These are phyloP conservation scores for Apamea anceps DNA, from an alignment of 2,888 invertebrate species.

Conservation along the genomic window DNA sequence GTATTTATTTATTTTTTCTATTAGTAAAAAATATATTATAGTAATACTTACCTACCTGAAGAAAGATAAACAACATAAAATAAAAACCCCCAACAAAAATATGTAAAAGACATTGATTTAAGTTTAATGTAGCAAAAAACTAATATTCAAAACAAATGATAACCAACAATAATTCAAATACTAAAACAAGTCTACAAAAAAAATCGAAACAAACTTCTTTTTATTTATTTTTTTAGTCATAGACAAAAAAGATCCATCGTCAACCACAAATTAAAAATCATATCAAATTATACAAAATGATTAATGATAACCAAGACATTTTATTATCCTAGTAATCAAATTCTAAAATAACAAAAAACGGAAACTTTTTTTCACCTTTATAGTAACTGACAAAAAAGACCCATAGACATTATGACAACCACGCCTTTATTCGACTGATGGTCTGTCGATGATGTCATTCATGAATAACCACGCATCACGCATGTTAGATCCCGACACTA, in stretches of 20 bases:
- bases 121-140: background rate
- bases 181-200: background rate
- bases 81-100: background rate
- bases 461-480: constrained; percentile 48
- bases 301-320: constrained; percentile 6
- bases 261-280: background rate
- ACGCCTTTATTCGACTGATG: constrained; percentile 59
- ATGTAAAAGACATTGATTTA: background rate
- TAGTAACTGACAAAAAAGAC: constrained; percentile 18
- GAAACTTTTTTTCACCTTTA: background rate
- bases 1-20: too few species aligned
- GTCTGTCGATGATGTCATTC: constrained; percentile 60
- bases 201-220: background rate
- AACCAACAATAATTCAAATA: background rate
- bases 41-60: background rate
- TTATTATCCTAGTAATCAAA: background rate
- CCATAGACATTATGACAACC: constrained; percentile 34
- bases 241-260: background rate
- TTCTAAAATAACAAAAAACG: background rate
- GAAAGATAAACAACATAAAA: fast-evolving
- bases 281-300: constrained; percentile 5
- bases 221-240: background rate
- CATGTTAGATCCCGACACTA: constrained; percentile 41
- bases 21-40: background rate
- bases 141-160: background rate